phyloP scores from a whole-genome alignment of 2,113 vertebrate species.

The Neolamprologus tretocephalus region DNA sequence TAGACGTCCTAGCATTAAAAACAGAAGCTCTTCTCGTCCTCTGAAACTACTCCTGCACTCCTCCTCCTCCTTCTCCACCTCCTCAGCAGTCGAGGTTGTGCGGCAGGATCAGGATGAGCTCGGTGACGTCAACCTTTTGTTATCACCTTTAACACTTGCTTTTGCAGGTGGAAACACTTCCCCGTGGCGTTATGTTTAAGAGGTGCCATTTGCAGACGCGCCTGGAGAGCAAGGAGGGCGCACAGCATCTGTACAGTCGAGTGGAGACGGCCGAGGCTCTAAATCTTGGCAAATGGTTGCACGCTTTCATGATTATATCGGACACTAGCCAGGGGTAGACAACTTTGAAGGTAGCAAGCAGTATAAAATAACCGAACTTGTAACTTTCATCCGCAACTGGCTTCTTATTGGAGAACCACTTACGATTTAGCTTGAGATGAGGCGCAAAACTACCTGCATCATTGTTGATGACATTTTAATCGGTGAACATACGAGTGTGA shows the following conservation, averaged over 20 bases:
- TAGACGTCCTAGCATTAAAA: conserved; percentile 20
- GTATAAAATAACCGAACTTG: neutral
- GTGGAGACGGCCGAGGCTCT: neutral
- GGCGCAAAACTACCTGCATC: neutral
- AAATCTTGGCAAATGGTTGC: neutral
- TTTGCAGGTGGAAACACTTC: conserved; percentile 51
- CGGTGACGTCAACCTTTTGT: conserved; percentile 79
- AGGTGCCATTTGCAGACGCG: conserved; percentile 16
- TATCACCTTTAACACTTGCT: conserved; percentile 72
- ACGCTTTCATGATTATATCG: neutral
- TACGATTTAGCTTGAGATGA: neutral
- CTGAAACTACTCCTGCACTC: conserved; percentile 35
- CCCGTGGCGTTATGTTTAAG: neutral
- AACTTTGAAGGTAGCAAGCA: conserved; percentile 1
- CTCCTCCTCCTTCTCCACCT: conserved; percentile 7
- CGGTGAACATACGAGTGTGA: neutral
- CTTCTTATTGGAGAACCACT: neutral
- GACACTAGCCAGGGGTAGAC: neutral
- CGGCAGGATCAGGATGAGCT: conserved; percentile 70
- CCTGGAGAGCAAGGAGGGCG: neutral
- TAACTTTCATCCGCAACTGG: neutral
- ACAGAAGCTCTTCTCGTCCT: conserved; percentile 8
- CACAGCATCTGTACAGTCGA: conserved; percentile 1
- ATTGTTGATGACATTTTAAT: neutral
- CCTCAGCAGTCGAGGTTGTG: conserved; percentile 59